A percentile compares a stretch with the other conserved stretches of the same genome.
phyloP scores from a whole-genome alignment of 2,113 vertebrate species.

The Catharus minimus region DNA sequence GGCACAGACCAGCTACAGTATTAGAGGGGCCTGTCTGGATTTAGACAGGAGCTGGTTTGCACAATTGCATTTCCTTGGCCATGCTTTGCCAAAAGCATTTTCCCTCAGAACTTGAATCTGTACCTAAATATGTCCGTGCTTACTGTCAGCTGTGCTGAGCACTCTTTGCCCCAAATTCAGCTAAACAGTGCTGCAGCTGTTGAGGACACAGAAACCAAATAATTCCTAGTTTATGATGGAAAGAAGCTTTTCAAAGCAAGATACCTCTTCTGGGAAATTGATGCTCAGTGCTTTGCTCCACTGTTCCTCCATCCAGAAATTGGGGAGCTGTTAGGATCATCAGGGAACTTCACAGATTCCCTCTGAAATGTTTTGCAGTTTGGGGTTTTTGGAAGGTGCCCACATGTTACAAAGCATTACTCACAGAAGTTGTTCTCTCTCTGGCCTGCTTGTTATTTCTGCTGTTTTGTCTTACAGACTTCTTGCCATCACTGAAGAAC shows the following conservation, averaged over 20 bases:
- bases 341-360: neutral
- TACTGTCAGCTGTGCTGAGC: neutral
- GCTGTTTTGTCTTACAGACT: slow-evolving; percentile 77
- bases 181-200: neutral
- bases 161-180: neutral
- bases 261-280: neutral
- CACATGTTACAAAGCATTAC: neutral
- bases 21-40: neutral
- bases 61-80: neutral
- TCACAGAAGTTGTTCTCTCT: neutral
- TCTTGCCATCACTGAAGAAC: slow-evolving; percentile 85
- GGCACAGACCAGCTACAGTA: neutral
- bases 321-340: neutral
- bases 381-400: neutral
- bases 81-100: neutral
- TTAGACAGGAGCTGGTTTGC: neutral
- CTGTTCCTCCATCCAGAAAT: neutral
- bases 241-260: neutral
- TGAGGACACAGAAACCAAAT: neutral
- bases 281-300: neutral
- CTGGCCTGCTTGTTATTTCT: neutral
- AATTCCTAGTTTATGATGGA: neutral
- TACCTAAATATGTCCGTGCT: neutral
- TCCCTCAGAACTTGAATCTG: neutral
- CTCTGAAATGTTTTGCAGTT: neutral